These are phyloP conservation scores for Cyanoliseus patagonus DNA, from an alignment of 2,113 vertebrate species.

Conservation along the genomic window DNA sequence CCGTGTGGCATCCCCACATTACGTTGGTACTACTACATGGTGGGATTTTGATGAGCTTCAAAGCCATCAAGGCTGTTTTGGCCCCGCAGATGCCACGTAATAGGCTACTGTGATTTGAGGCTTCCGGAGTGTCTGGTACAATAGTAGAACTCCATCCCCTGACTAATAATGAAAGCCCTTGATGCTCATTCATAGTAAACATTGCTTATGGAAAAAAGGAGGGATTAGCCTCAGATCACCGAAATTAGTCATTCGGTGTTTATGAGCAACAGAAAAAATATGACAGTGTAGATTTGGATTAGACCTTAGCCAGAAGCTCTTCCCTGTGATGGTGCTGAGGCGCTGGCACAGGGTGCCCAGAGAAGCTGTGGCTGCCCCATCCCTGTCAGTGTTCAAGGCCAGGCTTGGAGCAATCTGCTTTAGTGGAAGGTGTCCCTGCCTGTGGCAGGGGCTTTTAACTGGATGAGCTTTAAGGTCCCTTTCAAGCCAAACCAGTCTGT, in stretches of 20 bases:
- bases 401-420: background rate
- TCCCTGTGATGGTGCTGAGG: background rate
- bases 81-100: background rate
- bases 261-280: background rate
- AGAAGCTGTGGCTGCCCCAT: background rate
- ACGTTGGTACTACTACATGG: background rate
- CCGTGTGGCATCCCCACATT: accelerated
- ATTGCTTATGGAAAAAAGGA: background rate
- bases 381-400: background rate
- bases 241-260: background rate
- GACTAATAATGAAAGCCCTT: background rate
- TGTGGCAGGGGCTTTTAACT: background rate
- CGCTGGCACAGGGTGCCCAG: background rate
- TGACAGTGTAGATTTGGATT: background rate
- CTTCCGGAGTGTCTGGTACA: background rate
- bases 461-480: background rate
- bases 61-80: background rate
- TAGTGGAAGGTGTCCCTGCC: background rate
- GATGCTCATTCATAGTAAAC: background rate
- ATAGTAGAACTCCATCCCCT: accelerated
- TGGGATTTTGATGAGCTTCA: background rate
- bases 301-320: background rate
- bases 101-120: background rate
- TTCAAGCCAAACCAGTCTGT: background rate
- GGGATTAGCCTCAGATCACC: background rate